Evolutionary conservation across 2,797 vertebrate species (phyloP).

Genomic region (Euthynnus affinis): DNA sequence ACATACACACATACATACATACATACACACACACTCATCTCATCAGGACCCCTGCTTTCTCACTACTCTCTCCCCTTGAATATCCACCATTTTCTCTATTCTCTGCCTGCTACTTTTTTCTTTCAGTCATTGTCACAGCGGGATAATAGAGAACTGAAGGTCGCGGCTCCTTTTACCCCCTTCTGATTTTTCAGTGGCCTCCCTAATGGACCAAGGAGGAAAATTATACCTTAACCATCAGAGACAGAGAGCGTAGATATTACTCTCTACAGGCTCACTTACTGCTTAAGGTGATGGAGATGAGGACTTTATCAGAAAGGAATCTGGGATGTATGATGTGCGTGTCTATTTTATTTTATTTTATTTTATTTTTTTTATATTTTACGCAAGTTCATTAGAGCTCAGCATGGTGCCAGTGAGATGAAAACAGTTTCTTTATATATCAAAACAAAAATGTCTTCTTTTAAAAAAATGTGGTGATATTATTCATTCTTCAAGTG

Average conservation of each 20-base stretch:
- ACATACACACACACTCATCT: not conserved
- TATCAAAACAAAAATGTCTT: not conserved
- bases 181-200: constrained; percentile 36
- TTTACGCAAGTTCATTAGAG: not conserved
- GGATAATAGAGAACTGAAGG: constrained; percentile 51
- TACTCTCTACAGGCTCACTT: not conserved
- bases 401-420: not conserved
- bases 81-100: constrained; percentile 23
- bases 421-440: not conserved
- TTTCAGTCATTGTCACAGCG: constrained; percentile 4
- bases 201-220: constrained; percentile 31
- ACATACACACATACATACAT: not conserved
- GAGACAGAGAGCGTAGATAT: constrained; percentile 18
- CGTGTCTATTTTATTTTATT: not conserved
- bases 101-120: not conserved
- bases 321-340: not conserved
- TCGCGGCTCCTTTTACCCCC: constrained; percentile 43
- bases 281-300: constrained; percentile 11
- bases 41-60: constrained; percentile 36
- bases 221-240: constrained; percentile 32
- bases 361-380: not conserved
- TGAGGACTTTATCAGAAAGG: constrained; percentile 8
- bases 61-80: constrained; percentile 14
- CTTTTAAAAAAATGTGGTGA: too few relatives aligned
- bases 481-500: not conserved